Conservation (phyloP, 2,888 invertebrate genomes). For the Melipona bicolor region DNA sequence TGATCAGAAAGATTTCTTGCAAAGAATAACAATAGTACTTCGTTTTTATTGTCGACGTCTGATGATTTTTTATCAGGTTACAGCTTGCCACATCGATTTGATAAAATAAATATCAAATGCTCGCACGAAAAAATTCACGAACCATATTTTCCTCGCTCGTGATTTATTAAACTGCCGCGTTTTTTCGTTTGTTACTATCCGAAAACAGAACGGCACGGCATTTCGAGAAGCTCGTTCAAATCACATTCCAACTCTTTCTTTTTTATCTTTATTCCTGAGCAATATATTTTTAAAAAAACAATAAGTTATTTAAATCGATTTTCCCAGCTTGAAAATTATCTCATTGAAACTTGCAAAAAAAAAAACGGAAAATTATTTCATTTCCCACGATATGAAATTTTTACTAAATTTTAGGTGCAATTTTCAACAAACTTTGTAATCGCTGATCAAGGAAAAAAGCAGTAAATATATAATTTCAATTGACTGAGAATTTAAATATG, state of each 20-base stretch:
- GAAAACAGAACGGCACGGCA: not conserved
- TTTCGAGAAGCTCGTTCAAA: not conserved
- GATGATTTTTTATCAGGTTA: not conserved
- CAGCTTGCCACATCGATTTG: not conserved
- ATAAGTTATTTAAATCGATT: too few relatives aligned
- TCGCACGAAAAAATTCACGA: not conserved
- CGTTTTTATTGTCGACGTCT: not conserved
- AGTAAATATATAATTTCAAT: too few relatives aligned
- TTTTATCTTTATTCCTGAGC: not conserved
- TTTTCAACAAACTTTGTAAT: too few relatives aligned
- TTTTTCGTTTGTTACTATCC: not conserved
- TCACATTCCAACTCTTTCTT: not conserved
- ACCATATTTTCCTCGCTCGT: not conserved
- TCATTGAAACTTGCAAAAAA: too few relatives aligned
- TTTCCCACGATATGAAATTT: too few relatives aligned
- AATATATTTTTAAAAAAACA: not conserved
- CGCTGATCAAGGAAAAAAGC: too few relatives aligned
- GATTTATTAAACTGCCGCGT: not conserved
- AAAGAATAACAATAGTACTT: not conserved
- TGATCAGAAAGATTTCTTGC: too few relatives aligned
- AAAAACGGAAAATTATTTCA: too few relatives aligned
- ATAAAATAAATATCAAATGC: not conserved
- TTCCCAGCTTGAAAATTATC: too few relatives aligned
- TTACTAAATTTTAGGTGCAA: too few relatives aligned
- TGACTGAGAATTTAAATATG: not conserved